Conservation (phyloP, 2,113 vertebrate species). For the Martes martes region DNA sequence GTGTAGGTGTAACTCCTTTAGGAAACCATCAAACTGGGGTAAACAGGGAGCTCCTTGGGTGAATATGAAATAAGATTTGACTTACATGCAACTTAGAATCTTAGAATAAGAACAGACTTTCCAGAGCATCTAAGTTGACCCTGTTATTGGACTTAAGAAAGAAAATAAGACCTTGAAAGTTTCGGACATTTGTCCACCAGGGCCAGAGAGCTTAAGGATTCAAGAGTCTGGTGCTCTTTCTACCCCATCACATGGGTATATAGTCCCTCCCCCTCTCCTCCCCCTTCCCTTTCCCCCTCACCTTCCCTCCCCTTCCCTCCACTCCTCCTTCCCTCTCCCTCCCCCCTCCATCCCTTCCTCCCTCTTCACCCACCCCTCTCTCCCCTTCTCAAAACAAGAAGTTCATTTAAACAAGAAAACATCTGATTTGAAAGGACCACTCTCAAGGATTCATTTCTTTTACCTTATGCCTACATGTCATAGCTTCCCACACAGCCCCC, state of each 20-base stretch:
- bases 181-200: not conserved
- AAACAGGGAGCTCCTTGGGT: not conserved
- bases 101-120: not conserved
- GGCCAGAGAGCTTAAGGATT: not conserved
- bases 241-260: not conserved
- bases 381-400: not conserved
- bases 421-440: not conserved
- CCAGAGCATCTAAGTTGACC: not conserved
- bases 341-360: rapidly evolving
- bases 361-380: rapidly evolving
- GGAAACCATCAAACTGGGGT: not conserved
- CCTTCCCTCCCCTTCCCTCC: rapidly evolving
- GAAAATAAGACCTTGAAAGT: not conserved
- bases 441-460: not conserved
- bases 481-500: not conserved
- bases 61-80: slow-evolving; percentile 29
- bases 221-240: not conserved
- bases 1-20: not conserved
- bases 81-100: not conserved
- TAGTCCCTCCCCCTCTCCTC: rapidly evolving
- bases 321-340: rapidly evolving
- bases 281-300: too few species aligned
- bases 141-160: not conserved
- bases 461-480: not conserved
- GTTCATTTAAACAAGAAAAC: not conserved